Percentiles rank a stretch among this genome's conserved stretches.
Conservation (phyloP, 2,113 vertebrate genomes). For the Dasypus novemcinctus region DNA sequence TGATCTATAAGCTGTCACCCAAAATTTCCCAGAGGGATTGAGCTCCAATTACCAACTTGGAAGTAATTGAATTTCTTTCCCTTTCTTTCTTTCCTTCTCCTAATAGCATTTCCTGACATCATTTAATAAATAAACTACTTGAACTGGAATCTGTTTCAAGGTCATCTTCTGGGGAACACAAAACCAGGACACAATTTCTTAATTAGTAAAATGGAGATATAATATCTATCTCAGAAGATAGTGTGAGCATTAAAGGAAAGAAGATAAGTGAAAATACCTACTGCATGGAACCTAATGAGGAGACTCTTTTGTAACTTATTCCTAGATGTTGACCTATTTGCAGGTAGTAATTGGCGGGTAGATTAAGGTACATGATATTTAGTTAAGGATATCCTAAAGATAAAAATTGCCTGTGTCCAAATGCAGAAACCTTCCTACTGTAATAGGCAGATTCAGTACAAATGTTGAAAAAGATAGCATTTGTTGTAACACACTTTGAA, state of each 20-base stretch:
- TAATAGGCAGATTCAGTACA: not conserved
- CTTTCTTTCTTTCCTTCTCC: not conserved
- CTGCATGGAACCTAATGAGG: not conserved
- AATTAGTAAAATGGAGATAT: not conserved
- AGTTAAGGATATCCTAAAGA: not conserved
- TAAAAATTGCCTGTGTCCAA: not conserved
- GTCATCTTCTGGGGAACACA: not conserved
- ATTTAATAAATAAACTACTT: not conserved
- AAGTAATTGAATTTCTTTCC: not conserved
- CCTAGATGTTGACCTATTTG: not conserved
- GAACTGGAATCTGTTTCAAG: not conserved
- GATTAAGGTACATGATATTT: not conserved
- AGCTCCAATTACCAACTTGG: not conserved
- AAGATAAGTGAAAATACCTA: not conserved
- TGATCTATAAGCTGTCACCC: not conserved
- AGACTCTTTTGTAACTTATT: not conserved
- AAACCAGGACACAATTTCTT: not conserved
- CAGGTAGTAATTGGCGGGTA: not conserved
- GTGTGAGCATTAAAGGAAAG: not conserved
- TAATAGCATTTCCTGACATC: not conserved
- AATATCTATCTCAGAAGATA: not conserved
- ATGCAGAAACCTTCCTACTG: not conserved
- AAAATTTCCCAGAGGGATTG: not conserved
- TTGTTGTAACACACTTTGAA: not conserved
- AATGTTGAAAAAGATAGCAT: not conserved